phyloP scores from a whole-genome alignment of 2,113 vertebrate genomes.

The Phrynosoma blainvillii region DNA sequence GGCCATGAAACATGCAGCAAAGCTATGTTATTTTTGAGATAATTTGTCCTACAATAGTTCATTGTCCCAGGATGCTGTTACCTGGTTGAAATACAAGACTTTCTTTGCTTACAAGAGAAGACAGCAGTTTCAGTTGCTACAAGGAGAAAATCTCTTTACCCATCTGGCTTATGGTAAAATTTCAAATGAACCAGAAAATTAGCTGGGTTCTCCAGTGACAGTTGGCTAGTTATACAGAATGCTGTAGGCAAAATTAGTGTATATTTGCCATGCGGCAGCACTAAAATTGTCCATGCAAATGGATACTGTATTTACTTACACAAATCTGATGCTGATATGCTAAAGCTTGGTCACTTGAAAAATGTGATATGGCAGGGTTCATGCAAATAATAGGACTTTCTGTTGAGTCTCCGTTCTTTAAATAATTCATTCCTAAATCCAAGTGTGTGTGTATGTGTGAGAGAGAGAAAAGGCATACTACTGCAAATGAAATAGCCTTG shows the following conservation, averaged over 20 bases:
- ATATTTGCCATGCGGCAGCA: conserved; percentile 17
- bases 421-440: background rate
- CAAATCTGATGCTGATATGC: conserved; percentile 13
- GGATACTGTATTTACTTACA: background rate
- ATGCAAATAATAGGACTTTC: background rate
- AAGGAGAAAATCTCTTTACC: background rate
- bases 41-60: background rate
- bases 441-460: too few species aligned
- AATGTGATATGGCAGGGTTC: background rate
- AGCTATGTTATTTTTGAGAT: background rate
- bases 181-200: background rate
- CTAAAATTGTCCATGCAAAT: background rate
- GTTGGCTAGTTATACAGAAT: conserved; percentile 12
- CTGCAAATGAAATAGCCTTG: background rate
- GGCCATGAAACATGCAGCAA: background rate
- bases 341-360: conserved; percentile 12
- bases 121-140: background rate
- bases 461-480: background rate
- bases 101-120: background rate
- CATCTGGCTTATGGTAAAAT: background rate
- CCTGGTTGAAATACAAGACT: conserved; percentile 1
- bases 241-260: fast-evolving
- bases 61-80: background rate
- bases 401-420: background rate
- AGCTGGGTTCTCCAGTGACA: background rate